Evolutionary conservation across 2,888 invertebrate genomes (phyloP), one percentile per base, ranked within the genome.

Genomic region (Yponomeuta sedellus): DNA sequence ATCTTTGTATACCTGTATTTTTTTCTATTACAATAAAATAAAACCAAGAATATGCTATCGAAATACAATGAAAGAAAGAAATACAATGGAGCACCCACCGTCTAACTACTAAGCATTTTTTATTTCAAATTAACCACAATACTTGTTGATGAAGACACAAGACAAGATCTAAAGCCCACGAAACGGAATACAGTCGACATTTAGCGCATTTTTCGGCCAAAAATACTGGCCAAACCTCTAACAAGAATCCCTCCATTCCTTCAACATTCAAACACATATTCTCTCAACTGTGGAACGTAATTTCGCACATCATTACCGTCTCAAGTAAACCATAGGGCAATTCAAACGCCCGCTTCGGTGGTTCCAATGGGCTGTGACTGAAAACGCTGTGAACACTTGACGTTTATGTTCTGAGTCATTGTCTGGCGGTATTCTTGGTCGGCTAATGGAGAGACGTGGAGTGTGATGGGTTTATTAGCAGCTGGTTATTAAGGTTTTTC

Each of bases 261-360:
- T 44, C 63, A 63, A 22, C 10, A 44, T 74, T 75, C 70, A 70
- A 52, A 52, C 44, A 73, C 72, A 70, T 70, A 71, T 70, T 72
- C 72, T 69, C 72, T 71, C 72, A 70, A 72, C 69, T 72, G 73
- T 74, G 74, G 73, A 66, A 71, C 72, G 74, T 77, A 74, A 81
- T 81, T 80, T 78, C 75, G 77, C 77, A 79, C 76, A 73, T 79
- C 81, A 78, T 82, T 82, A 75, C 73, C 65, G 71, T 65, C 67
- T 69, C 67, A 75, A 74, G 72, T 72, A 71, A 73, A 72, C 75
- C 79, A 77, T 74, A 70, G 64, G 44, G 22, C 12, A 25, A 40
- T 25, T 70, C 72, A 73, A 75, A 76, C 75, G 72, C 40, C 40
- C 44, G 44, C 20, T 28, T 63, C n/a, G 22, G 11, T 16, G 69